phyloP scores from a whole-genome alignment of 2,113 vertebrate genomes.

The Pandion haliaetus region DNA sequence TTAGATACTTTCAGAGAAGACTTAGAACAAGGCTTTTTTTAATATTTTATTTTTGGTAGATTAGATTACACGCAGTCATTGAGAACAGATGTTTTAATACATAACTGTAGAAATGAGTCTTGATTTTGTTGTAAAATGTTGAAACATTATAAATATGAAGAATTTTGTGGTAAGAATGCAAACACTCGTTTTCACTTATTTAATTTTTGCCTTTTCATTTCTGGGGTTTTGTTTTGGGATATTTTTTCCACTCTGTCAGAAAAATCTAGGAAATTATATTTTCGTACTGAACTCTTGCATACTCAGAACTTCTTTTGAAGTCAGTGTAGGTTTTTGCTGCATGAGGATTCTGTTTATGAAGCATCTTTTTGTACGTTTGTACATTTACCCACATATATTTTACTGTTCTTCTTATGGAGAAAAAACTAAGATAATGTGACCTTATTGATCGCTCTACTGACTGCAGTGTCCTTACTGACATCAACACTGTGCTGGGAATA shows the following conservation, averaged over 20 bases:
- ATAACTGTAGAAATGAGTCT: conserved; percentile 9
- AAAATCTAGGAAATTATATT: neutral
- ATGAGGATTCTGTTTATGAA: neutral
- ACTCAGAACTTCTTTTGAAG: neutral
- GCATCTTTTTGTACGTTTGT: neutral
- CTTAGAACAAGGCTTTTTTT: neutral
- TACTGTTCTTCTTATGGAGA: neutral
- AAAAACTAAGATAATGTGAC: neutral
- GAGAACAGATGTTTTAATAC: conserved; percentile 51
- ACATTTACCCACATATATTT: neutral
- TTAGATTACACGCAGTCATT: conserved; percentile 25
- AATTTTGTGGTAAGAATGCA: conserved; percentile 12
- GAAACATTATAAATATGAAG: conserved; percentile 15
- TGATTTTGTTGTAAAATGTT: conserved; percentile 23
- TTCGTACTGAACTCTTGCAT: neutral
- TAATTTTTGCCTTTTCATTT: neutral
- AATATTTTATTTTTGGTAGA: neutral
- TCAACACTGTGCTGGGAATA: neutral
- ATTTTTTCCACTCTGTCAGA: neutral
- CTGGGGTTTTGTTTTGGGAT: neutral
- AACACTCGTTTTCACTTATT: neutral
- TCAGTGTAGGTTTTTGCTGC: neutral
- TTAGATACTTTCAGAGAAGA: conserved; percentile 35
- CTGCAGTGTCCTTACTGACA: conserved; percentile 34
- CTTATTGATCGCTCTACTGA: neutral